Base-by-base conservation (phyloP, 2,888 invertebrate genomes). In the Thymelicus sylvestris region DNA sequence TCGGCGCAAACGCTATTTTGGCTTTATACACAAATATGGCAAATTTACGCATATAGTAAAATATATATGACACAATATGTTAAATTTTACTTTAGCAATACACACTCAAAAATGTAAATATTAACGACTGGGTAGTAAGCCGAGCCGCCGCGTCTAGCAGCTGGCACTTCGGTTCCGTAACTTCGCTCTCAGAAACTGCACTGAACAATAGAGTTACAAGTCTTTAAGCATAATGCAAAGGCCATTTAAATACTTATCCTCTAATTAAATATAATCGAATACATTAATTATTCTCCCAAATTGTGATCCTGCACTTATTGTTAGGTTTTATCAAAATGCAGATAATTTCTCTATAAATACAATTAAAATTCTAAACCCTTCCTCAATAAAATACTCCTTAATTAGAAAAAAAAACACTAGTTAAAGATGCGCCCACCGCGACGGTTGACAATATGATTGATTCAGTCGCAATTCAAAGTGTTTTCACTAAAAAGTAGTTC, bases 191-290 rank as follows among this genome's bases (percentile, higher is more conserved):
- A 12, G 8, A 12, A 4, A 44, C 44, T 44, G 44, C 7, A 7
- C 15, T 19, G 19, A 52, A 7, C 15, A 8, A 52, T 7, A 52
- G 1, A 19, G 2, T 57, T 15, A 15, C 5, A 15, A 31, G 10
- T 57, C 12, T 31, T 57, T 57, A 57, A 57, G 57, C 31, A 31
- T 10, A 57, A 24, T 31, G 57, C 57, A 19, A 63, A 50, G 48
- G 48, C 63, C 63, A 38, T 63, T 63, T 63, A 50, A 63, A 48
- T 48, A 50, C 63, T 63, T 63, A 63, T 38, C n/a, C 13, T 50
- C 63, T 63, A 63, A 13, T 48, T 38, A 63, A 62, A 62, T 4
- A 10, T 39, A 19, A 61, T 10, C 19, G 15, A 12, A 31, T 59
- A 60, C 39, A 60, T 60, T n/a, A 39, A 31, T 31, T 31, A 38